Percentiles rank a stretch among this genome's conserved stretches.
Evolutionary conservation across 2,888 invertebrate species (phyloP).

Genomic region (Phymatocera aterrima): DNA sequence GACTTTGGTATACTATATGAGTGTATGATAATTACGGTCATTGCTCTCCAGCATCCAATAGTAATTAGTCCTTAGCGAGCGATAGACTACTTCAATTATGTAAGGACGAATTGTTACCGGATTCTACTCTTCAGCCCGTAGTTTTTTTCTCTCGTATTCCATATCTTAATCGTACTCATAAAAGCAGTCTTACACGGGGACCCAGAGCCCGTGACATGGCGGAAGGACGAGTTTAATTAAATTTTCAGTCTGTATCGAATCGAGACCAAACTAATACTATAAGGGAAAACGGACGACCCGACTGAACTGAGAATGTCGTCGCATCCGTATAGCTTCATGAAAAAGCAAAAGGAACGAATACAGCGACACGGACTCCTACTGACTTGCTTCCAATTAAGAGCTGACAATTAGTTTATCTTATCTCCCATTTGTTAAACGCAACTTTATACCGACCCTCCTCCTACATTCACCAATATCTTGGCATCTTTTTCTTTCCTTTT

Average conservation of each 20-base stretch:
- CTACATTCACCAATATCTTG: conserved; percentile 9
- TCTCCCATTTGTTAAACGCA: conserved; percentile 54
- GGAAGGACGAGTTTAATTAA: conserved; percentile 38
- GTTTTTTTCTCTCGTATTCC: conserved; percentile 14
- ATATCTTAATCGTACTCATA: conserved; percentile 40
- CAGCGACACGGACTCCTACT: conserved; percentile 13
- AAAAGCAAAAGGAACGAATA: conserved; percentile 18
- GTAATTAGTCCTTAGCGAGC: conserved; percentile 30
- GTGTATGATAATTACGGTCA: conserved; percentile 18
- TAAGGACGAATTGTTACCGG: conserved; percentile 36
- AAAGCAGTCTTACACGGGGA: conserved; percentile 24
- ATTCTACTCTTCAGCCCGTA: background rate
- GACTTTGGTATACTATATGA: background rate
- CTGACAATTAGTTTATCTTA: conserved; percentile 72
- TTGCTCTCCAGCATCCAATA: conserved; percentile 7
- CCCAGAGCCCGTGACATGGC: background rate
- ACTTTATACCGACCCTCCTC: conserved; percentile 38
- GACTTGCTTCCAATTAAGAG: conserved; percentile 66
- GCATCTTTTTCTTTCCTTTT: conserved; percentile 9
- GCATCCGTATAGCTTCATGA: background rate
- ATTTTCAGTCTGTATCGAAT: conserved; percentile 17
- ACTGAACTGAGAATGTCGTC: conserved; percentile 37
- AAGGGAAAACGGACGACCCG: background rate
- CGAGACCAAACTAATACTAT: conserved; percentile 6
- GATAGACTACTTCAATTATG: conserved; percentile 13